Evolutionary conservation across 2,113 vertebrate genomes (phyloP), one percentile per base, ranked within the genome.

Genomic region (Pedetes capensis): DNA sequence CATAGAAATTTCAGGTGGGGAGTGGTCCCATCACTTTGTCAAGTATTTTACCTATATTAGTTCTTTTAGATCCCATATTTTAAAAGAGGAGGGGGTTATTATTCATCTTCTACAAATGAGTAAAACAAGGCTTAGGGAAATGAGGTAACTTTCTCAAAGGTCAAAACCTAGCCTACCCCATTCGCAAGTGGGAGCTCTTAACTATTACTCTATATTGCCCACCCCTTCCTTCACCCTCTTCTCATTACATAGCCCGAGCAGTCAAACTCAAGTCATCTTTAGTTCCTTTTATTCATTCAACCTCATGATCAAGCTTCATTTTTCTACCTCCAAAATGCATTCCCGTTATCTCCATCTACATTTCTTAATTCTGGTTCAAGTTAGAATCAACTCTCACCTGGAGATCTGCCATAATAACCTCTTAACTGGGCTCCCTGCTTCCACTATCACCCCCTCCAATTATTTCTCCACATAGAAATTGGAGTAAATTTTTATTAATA

Each of bases 401-500:
- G 53, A 64, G 11, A 75, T 39, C 7, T 42, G 53, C 39, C 59
- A 63, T 71, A 75, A 89, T 17, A 89, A 63, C 47, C 20, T 69
- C 42, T 63, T 34, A 76, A 82, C 61, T 4, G 47, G 37, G 51
- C 39, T 64, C 72, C 37, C 34, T 55, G 6, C 29, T 64, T 91
- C 66, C 22, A n/a, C 66, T n/a, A 32, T n/a, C 55, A 64, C 14
- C 20, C 42, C 14, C 20, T 84, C 47, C 29, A 69, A 79, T 76
- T 32, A 75, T 78, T 82, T 85, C 57, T 95, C 34, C 59, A 86
- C n/a, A 71, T 42, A 34, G 79, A 85, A 80, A 22, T 27, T 5
- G 5, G 32, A 88, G 49, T 27, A 85, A 76, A 85, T 42, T 79
- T 71, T 85, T 69, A 84, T 87, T 88, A 96, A 88, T 82, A 76